Conservation (phyloP, 1,140 invertebrate genomes). For the Wasmannia auropunctata region DNA sequence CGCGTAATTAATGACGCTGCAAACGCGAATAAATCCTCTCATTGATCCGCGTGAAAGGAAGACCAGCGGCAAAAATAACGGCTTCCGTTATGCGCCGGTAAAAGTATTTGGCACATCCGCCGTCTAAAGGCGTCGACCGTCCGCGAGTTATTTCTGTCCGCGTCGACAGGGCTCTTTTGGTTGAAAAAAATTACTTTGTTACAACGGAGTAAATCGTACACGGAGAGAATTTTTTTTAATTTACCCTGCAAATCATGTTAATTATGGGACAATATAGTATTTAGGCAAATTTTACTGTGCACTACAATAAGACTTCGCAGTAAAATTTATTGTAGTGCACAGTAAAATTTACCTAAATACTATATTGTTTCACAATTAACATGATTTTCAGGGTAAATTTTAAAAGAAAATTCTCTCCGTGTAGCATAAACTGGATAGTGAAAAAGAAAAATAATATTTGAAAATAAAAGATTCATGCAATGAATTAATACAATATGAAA, state of each 20-base stretch:
- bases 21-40: constrained; percentile 53
- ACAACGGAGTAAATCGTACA: neutral
- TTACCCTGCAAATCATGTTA: too few relatives aligned
- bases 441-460: neutral
- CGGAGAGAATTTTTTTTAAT: too few relatives aligned
- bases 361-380: too few relatives aligned
- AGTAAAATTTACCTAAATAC: too few relatives aligned
- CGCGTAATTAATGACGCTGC: neutral
- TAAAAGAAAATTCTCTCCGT: too few relatives aligned
- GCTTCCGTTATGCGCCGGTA: constrained; percentile 60
- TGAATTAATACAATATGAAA: neutral
- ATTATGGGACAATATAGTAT: too few relatives aligned
- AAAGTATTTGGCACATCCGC: constrained; percentile 70
- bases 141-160: constrained; percentile 33
- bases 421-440: neutral
- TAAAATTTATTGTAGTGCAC: too few relatives aligned
- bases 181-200: constrained; percentile 6
- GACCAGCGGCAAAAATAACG: constrained; percentile 57
- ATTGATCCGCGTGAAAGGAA: constrained; percentile 27
- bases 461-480: neutral
- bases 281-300: too few relatives aligned
- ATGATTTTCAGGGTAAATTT: too few relatives aligned
- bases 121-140: constrained; percentile 60
- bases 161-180: neutral
- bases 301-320: too few relatives aligned